Base-by-base conservation (phyloP, 2,888 invertebrate species). In the Hyposoter didymator region DNA sequence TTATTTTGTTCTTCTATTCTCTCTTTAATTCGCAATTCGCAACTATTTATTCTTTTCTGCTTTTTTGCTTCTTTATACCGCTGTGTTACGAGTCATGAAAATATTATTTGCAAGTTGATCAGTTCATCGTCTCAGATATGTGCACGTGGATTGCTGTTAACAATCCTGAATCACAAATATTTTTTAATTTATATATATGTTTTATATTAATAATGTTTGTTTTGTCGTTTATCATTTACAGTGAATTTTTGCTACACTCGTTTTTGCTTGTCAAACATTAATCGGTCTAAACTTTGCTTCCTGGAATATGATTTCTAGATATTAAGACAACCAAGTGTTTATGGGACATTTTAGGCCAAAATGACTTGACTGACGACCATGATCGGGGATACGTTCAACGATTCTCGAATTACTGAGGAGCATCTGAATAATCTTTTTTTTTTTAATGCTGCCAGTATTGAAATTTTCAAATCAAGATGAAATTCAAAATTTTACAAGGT, bases 81-180 rank as follows among this genome's bases (percentile, higher is more conserved):
- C 66, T 64, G 74, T 59, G 74, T 45, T 79, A 43, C 70, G 70
- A 72, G 80, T 35, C 49, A 45, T 64, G 17, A 70, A 45, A 45
- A 75, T 75, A 66, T 66, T 22, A 19, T 80, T 73, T 55, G 79
- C 79, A 84, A 59, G 74, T 82, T 84, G 35, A 43, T 70, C 72
- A 45, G 79, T 47, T 73, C 55, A 69, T 69, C 69, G 35, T 32
- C 72, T 62, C 59, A 74, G 82, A 82, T 82, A 74, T 78, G 70
- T 82, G 78, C 67, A 74, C 39, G 52, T n/a, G 55, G 49, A 75
- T 81, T 49, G 72, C 75, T 17, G 66, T 76, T 69, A 35, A 55
- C 14, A 78, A 72, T 74, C 70, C 45, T 59, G 35, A 8, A 45
- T 55, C 74, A 43, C 43, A 43, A 73, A 8, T 22, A 45, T 62